Conservation (phyloP, 1,140 invertebrate genomes). For the Metaphire vulgaris region DNA sequence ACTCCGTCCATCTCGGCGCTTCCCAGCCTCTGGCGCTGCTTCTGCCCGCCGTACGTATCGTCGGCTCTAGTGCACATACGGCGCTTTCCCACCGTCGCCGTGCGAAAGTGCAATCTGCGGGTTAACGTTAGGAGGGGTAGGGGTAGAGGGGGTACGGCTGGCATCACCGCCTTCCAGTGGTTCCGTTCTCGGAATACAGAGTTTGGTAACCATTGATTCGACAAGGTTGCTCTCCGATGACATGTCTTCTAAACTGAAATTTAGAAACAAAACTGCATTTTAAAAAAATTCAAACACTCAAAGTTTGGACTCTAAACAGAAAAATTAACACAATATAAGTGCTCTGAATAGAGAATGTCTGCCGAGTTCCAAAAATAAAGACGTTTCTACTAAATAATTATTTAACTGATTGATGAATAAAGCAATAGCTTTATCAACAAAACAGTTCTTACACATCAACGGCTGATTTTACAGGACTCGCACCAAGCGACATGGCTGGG, state of each 20-base stretch:
- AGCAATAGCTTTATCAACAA: neutral
- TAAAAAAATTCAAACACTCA: neutral
- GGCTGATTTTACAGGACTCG: neutral
- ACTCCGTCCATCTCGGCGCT: neutral
- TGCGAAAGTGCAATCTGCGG: neutral
- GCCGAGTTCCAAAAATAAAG: neutral
- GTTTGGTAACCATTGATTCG: neutral
- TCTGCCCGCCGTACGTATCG: neutral
- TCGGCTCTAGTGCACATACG: neutral
- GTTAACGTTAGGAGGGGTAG: too few species aligned
- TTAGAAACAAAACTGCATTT: neutral
- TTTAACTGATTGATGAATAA: neutral
- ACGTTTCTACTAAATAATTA: neutral
- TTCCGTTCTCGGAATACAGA: neutral
- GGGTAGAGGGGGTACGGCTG: too few species aligned
- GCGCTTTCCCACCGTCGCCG: neutral
- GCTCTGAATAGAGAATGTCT: neutral
- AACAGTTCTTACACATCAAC: neutral
- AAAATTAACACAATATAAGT: neutral
- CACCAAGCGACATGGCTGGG: neutral
- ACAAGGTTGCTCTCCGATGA: neutral
- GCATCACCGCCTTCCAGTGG: neutral
- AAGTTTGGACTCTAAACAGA: neutral
- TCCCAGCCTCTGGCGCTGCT: neutral
- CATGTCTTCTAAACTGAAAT: neutral